Conservation (phyloP, 2,113 vertebrate genomes). For the Hyperopisus bebe region DNA sequence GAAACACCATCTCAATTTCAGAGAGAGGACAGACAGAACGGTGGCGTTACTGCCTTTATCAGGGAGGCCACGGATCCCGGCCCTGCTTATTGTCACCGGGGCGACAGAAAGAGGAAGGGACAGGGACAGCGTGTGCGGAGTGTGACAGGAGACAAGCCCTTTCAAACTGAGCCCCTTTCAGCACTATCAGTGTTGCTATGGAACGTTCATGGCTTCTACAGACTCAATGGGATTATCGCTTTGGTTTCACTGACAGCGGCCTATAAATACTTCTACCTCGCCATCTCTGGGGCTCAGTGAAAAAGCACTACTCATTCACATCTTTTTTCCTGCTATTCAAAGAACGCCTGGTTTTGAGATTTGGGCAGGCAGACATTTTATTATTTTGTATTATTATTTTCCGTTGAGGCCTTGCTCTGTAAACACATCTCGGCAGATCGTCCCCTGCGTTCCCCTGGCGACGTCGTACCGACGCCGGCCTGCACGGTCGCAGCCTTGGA, state of each 20-base stretch:
- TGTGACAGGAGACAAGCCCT: slow-evolving; percentile 22
- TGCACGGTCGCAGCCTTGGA: neutral
- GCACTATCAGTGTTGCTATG: slow-evolving; percentile 37
- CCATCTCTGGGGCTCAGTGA: neutral
- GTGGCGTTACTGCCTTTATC: slow-evolving; percentile 24
- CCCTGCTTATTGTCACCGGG: slow-evolving; percentile 24
- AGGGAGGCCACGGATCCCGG: slow-evolving; percentile 25
- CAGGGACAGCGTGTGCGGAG: neutral
- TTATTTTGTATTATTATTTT: neutral
- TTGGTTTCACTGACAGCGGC: neutral
- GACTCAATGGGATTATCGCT: slow-evolving; percentile 55
- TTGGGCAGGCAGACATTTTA: neutral
- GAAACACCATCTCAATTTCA: neutral
- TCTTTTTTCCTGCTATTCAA: neutral
- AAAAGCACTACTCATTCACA: neutral
- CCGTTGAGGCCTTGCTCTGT: neutral
- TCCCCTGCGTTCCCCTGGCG: neutral
- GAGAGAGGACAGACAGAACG: slow-evolving; percentile 14
- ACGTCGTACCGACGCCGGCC: too few relatives aligned
- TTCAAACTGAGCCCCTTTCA: slow-evolving; percentile 34
- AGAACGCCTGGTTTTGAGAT: neutral
- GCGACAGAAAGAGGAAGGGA: neutral
- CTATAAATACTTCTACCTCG: neutral
- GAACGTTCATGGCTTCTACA: slow-evolving; percentile 46
- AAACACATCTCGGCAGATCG: neutral